A percentile compares a stretch with the other conserved stretches of the same genome.
Conservation (phyloP, 2,113 vertebrate genomes). For the Carettochelys insculpta region DNA sequence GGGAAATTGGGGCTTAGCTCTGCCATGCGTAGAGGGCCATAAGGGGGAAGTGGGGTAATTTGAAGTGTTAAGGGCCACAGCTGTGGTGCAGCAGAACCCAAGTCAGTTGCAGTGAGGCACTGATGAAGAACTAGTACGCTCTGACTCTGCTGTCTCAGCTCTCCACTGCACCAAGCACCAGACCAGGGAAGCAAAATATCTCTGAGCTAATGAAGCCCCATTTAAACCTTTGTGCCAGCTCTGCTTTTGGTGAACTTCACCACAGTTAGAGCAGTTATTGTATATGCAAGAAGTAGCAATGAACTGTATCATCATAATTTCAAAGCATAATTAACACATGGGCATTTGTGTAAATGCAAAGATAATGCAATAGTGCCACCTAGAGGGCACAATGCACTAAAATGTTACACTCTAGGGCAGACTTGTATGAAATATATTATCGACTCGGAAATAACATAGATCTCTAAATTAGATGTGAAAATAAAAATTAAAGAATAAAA, state of each 20-base stretch:
- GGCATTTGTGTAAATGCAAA: not conserved
- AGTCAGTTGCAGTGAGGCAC: not conserved
- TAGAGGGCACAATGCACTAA: conserved; percentile 25
- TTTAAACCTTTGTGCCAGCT: not conserved
- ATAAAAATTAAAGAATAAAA: not conserved
- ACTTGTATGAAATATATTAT: not conserved
- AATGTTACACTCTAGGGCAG: not conserved
- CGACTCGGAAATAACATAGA: not conserved
- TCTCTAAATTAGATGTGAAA: not conserved
- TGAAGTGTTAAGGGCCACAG: not conserved
- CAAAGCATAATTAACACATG: not conserved
- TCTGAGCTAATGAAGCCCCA: not conserved
- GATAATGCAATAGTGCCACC: conserved; percentile 64
- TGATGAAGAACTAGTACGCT: not conserved
- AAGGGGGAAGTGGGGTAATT: not conserved
- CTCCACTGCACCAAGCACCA: not conserved
- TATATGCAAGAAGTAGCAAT: not conserved
- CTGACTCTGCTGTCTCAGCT: not conserved
- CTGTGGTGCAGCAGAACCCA: accelerated
- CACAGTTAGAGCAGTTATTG: not conserved
- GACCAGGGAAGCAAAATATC: not conserved
- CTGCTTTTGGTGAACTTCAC: not conserved
- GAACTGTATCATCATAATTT: not conserved
- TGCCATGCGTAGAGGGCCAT: accelerated
- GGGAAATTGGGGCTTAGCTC: not conserved